Evolutionary conservation across 2,113 vertebrate genomes (phyloP).

Genomic region (human (Homo sapiens)): GRCh38 chr1:173342501-173343000

Average conservation of each 20-base stretch:
- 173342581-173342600: not conserved
- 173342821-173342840: constrained; percentile 2
- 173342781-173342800: not conserved
- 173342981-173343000: not conserved
- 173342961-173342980: not conserved
- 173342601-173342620: not conserved
- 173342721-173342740: not conserved
- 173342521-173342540: not conserved
- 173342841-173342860: not conserved
- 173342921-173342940: not conserved
- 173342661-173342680: not conserved
- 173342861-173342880: not conserved
- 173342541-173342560: not conserved
- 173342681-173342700: not conserved
- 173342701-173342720: not conserved
- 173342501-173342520: not conserved
- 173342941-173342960: not conserved
- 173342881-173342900: not conserved
- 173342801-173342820: not conserved
- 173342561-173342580: not conserved
- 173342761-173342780: not conserved
- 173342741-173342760: not conserved
- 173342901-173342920: not conserved
- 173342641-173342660: not conserved
- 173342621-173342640: not conserved